phyloP scores from a whole-genome alignment of 2,797 vertebrate species.

The Anableps anableps region DNA sequence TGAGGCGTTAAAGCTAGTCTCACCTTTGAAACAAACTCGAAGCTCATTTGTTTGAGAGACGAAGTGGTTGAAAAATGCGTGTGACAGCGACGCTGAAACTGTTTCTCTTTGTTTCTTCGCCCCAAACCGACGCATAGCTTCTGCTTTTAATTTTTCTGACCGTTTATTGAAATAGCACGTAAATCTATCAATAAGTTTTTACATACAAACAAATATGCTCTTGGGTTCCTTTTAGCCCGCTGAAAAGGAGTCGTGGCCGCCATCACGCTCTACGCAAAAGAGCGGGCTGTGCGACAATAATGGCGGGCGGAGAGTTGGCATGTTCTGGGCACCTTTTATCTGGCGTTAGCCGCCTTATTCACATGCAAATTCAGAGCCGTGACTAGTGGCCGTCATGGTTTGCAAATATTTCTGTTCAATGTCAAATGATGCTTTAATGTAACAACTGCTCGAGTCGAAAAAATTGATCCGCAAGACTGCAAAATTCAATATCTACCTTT shows the following conservation, averaged over 20 bases:
- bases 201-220: constrained; percentile 84
- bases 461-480: neutral
- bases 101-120: constrained; percentile 50
- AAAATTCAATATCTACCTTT: neutral
- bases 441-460: neutral
- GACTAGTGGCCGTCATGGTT: constrained; percentile 10
- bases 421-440: constrained; percentile 20
- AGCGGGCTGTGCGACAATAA: constrained; percentile 57
- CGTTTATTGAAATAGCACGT: constrained; percentile 76
- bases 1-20: neutral
- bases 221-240: constrained; percentile 31
- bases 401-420: constrained; percentile 56
- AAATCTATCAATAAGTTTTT: constrained; percentile 73
- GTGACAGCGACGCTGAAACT: constrained; percentile 38
- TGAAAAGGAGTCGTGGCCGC: constrained; percentile 61
- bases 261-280: constrained; percentile 73
- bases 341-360: constrained; percentile 38
- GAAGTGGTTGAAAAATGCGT: constrained; percentile 57
- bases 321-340: constrained; percentile 28
- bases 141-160: constrained; percentile 49
- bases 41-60: constrained; percentile 62
- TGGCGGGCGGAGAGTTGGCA: constrained; percentile 33
- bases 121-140: constrained; percentile 48
- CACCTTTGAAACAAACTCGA: constrained; percentile 10
- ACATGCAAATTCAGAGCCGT: constrained; percentile 58